phyloP scores from a whole-genome alignment of 2,113 vertebrate species.

The Engystomops pustulosus region DNA sequence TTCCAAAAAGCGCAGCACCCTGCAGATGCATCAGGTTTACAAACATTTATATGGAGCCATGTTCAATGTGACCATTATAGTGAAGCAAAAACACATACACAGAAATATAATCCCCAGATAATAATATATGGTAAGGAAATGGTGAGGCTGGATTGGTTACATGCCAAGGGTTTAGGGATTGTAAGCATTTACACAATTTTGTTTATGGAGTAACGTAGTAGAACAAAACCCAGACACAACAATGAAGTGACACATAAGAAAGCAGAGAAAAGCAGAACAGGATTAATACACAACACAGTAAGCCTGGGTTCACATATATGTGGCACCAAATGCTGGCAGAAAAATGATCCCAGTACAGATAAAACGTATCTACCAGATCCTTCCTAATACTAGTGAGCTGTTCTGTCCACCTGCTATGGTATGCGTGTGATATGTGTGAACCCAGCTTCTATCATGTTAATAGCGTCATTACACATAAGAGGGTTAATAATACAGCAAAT shows the following conservation, averaged over 20 bases:
- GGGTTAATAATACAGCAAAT: constrained; percentile 34
- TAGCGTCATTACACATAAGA: neutral
- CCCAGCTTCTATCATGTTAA: neutral
- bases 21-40: neutral
- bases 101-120: no score
- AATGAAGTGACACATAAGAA: neutral
- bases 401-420: no score
- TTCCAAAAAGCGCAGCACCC: neutral
- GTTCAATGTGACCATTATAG: no score
- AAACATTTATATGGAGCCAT: neutral
- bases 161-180: neutral
- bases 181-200: no score
- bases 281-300: neutral
- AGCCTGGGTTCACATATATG: neutral
- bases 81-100: no score
- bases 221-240: neutral
- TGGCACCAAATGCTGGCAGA: no score
- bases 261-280: neutral
- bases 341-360: no score
- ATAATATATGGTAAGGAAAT: no score
- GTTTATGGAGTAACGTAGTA: no score
- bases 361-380: no score
- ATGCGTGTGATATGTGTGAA: no score
- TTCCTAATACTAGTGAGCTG: no score
- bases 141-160: neutral